These are phyloP conservation scores for Rallus crepitans DNA, from an alignment of 2,797 vertebrate species.

Conservation along the genomic window DNA sequence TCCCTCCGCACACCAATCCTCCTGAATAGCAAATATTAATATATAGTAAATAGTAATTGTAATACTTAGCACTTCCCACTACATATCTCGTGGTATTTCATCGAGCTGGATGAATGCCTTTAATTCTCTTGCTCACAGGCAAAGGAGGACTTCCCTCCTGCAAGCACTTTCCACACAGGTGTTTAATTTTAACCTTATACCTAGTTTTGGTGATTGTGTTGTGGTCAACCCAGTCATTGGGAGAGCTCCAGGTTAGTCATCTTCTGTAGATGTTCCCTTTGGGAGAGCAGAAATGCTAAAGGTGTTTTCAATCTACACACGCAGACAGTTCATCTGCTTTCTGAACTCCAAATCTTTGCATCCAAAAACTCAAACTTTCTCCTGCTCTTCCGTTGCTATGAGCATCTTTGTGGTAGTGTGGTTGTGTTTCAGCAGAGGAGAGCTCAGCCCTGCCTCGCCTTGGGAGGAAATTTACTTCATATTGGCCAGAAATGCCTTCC, in stretches of 20 bases:
- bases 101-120: not conserved
- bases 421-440: not conserved
- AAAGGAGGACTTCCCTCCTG: conserved; percentile 15
- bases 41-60: conserved; percentile 46
- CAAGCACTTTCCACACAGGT: not conserved
- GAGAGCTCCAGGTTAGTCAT: not conserved
- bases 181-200: conserved; percentile 46
- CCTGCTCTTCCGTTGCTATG: not conserved
- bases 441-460: not conserved
- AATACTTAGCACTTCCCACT: conserved; percentile 16
- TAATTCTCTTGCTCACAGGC: conserved; percentile 11
- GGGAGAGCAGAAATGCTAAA: not conserved
- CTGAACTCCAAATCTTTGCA: not conserved
- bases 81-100: not conserved
- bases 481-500: not conserved
- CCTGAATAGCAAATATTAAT: conserved; percentile 42
- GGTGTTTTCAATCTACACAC: not conserved
- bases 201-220: not conserved
- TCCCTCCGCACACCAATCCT: conserved; percentile 4
- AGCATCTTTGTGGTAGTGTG: not conserved
- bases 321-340: not conserved
- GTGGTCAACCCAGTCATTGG: not conserved
- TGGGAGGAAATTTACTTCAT: not conserved
- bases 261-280: not conserved
- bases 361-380: not conserved